Evolutionary conservation across 2,797 vertebrate species (phyloP).

Genomic region (Lycodopsis pacificus): DNA sequence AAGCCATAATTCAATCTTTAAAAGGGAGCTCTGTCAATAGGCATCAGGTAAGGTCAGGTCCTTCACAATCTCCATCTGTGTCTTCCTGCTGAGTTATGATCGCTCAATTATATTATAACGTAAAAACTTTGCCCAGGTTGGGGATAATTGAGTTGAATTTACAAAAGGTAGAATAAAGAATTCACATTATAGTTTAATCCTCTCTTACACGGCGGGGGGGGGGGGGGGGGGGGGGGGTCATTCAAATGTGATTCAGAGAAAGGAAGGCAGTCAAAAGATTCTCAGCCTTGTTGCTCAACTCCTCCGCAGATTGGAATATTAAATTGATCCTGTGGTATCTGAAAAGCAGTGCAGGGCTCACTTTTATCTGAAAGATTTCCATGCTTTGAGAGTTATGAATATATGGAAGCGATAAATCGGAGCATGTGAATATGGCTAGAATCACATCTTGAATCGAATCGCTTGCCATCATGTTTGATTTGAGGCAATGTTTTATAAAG

Average conservation of each 20-base stretch:
- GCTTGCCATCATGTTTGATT: conserved; percentile 27
- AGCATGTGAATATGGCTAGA: conserved; percentile 14
- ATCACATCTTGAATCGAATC: conserved; percentile 24
- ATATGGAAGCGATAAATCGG: conserved; percentile 38
- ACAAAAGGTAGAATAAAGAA: conserved; percentile 64
- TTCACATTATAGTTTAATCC: conserved; percentile 71
- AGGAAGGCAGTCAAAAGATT: conserved; percentile 45
- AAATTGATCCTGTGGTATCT: conserved; percentile 57
- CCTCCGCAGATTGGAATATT: conserved; percentile 57
- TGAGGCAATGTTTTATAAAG: conserved; percentile 6
- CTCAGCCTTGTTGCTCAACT: conserved; percentile 34
- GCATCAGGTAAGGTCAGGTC: conserved; percentile 74
- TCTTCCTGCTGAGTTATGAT: conserved; percentile 73
- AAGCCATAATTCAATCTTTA: conserved; percentile 77
- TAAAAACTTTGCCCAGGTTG: conserved; percentile 60
- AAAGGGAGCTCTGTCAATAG: conserved; percentile 69
- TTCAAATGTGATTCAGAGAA: conserved; percentile 48
- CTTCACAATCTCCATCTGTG: conserved; percentile 68
- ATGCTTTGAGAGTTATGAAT: conserved; percentile 40
- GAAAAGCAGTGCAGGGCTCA: conserved; percentile 37
- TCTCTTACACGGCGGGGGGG: conserved; percentile 45
- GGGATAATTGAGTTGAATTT: conserved; percentile 67
- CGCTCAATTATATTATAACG: conserved; percentile 73
- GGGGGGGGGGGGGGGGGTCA: conserved; percentile 48
- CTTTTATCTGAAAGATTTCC: conserved; percentile 28